Base-by-base conservation (phyloP, 2,888 invertebrate genomes). In the Hemicrepidius hirtus region DNA sequence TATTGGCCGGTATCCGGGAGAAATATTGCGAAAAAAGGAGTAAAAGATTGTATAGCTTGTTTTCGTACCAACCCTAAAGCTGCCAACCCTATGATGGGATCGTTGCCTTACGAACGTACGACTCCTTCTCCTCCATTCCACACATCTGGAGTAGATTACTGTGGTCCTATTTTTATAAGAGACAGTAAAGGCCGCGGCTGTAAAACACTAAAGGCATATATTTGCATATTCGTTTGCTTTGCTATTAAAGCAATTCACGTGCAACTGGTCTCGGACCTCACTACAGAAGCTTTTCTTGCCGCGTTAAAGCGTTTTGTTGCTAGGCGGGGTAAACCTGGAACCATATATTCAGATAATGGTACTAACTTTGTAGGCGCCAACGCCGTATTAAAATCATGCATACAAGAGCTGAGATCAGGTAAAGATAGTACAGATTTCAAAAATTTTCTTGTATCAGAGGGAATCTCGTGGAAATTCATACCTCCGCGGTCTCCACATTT, bases 1-100 rank as follows among this genome's bases (percentile, higher is more conserved):
- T 75, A 68, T 64, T 77, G 72, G 75, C 57, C 64, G 10, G 62
- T 70, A 7, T 28, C 59, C 5, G 74, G 72, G 9, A 40, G 53
- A 21, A 28, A 6, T 28, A 28, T 28, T 4, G 6, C 28, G 6
- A 28, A 28, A 28, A 28, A 3, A 28, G 28, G 3, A 4, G 28
- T 28, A 6, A 3, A 28, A 4, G 6, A 28, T 3, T 28, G 28
- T 28, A 28, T 28, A 28, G 6, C 28, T 28, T 28, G 28, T 6
- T 28, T 28, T 28, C 28, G 28, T 6, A 6, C 28, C 3, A 28
- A 28, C 6, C 28, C 28, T 28, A 28, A 28, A 28, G 3, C 6
- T 6, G 3, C 3, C 3, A 13, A 41, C 3, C 41, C 41, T n/a
- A 3, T 41, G 3, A 41, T 41, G 28, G 28, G 28, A 6, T 28